A percentile compares a stretch with the other conserved stretches of the same genome.
Conservation (phyloP, 2,888 invertebrate genomes). For the Tethea ocularis region DNA sequence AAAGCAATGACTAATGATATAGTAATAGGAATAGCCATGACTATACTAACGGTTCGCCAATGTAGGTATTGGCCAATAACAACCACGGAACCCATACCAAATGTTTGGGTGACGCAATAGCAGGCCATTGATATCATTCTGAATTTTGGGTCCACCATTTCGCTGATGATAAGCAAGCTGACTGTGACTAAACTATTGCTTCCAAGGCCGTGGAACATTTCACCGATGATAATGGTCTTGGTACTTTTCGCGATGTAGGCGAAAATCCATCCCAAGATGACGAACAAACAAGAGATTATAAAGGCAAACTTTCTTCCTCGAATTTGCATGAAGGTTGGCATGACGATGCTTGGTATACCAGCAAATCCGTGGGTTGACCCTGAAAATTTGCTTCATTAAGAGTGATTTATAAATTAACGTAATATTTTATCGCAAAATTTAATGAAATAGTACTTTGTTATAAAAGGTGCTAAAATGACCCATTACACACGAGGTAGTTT, state of each 20-base stretch:
- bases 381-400: not conserved
- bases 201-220: slow-evolving; percentile 1
- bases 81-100: not conserved
- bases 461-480: too few species aligned
- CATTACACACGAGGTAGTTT: too few species aligned
- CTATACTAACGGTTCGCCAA: not conserved
- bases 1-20: not conserved
- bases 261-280: not conserved
- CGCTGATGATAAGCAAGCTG: slow-evolving; percentile 5
- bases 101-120: not conserved
- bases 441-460: too few species aligned
- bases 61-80: not conserved
- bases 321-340: slow-evolving; percentile 2
- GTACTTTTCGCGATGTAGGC: not conserved
- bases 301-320: not conserved
- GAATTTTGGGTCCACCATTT: slow-evolving; percentile 7
- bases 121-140: slow-evolving; percentile 7
- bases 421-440: too few species aligned
- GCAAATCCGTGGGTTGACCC: slow-evolving; percentile 5
- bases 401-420: too few species aligned
- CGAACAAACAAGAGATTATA: not conserved
- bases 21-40: not conserved
- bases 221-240: not conserved
- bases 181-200: not conserved
- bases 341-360: not conserved